Evolutionary conservation across 2,797 vertebrate species (phyloP).

Genomic region (Epinephelus awoara): DNA sequence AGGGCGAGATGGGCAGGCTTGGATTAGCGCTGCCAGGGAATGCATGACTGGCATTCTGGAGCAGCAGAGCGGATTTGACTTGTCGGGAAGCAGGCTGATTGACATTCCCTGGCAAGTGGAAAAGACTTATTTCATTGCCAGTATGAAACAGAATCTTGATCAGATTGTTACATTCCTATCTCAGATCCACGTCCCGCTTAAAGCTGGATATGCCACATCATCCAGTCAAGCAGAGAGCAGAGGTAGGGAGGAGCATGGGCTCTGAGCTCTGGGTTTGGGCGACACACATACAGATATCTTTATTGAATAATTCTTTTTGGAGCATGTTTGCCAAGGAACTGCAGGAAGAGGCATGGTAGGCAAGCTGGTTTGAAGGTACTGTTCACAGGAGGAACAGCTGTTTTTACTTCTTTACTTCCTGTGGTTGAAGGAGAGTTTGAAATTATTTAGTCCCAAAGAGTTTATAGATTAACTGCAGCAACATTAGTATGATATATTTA

Average conservation of each 20-base stretch:
- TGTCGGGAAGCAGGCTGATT: constrained; percentile 55
- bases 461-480: neutral
- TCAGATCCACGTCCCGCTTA: constrained; percentile 31
- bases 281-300: constrained; percentile 33
- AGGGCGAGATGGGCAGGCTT: constrained; percentile 54
- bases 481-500: neutral
- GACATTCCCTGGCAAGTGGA: constrained; percentile 64
- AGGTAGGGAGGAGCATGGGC: constrained; percentile 25
- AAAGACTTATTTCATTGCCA: constrained; percentile 50
- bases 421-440: neutral
- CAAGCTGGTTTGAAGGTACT: neutral
- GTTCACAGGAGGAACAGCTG: neutral
- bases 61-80: constrained; percentile 69
- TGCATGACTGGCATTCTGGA: constrained; percentile 67
- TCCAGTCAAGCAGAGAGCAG: constrained; percentile 32
- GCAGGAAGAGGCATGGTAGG: neutral
- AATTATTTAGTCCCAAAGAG: neutral
- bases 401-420: neutral
- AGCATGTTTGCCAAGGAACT: constrained; percentile 9
- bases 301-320: constrained; percentile 34
- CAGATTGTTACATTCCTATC: constrained; percentile 55
- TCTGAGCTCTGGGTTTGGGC: neutral
- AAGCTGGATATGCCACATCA: constrained; percentile 55
- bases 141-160: constrained; percentile 65
- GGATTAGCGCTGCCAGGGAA: constrained; percentile 66